Conservation (phyloP, 2,113 vertebrate genomes). For the Anoplopoma fimbria region DNA sequence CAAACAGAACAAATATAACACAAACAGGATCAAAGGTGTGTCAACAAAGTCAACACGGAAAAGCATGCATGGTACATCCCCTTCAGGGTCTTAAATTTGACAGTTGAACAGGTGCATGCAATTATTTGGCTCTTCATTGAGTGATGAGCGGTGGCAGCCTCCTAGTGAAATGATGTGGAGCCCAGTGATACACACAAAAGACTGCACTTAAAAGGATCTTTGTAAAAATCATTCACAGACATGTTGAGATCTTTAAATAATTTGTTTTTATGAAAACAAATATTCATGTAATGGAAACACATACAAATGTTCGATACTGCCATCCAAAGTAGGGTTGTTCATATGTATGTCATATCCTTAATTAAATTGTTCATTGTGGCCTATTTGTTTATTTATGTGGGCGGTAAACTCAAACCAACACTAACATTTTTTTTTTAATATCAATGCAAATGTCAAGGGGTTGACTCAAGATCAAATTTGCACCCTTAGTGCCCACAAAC, state of each 20-base stretch:
- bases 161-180: neutral
- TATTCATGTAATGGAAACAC: neutral
- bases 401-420: neutral
- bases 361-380: neutral
- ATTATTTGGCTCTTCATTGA: neutral
- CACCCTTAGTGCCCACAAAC: neutral
- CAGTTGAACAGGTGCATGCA: neutral
- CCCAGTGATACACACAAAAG: neutral
- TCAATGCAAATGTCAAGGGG: neutral
- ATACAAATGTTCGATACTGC: neutral
- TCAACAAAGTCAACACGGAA: neutral
- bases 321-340: neutral
- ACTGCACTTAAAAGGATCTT: neutral
- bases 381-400: neutral
- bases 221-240: neutral
- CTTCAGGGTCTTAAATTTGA: neutral
- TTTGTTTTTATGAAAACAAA: neutral
- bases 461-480: neutral
- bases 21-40: neutral
- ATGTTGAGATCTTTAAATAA: neutral
- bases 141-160: neutral
- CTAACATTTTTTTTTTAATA: neutral
- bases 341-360: neutral
- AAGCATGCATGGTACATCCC: neutral
- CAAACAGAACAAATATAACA: neutral